Base-by-base conservation (phyloP, 2,888 invertebrate genomes). In the Parasteatoda lunata region DNA sequence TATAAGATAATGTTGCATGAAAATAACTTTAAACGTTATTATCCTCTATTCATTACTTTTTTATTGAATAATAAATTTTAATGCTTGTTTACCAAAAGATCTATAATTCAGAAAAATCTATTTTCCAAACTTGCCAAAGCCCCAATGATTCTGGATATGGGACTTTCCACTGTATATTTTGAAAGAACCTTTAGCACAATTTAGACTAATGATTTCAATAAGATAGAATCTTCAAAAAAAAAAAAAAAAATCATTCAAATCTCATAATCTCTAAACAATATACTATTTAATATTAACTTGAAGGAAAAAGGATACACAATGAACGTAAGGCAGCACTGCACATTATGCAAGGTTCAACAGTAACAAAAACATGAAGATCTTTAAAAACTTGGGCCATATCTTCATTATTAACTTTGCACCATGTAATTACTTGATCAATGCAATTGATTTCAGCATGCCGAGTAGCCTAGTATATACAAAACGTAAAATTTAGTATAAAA, bases 331-430 rank as follows among this genome's bases (percentile, higher is more conserved):
- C 93, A 9, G 91, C 92, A 5, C 93, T 95, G 93, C 99, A 99
- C 99, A 99, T 99, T 88, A 99, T 97, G 92, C 99, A 99, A 0
- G 99, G 99, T 92, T 99, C 99, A 0, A 99, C 98, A 2, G 98
- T 99, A 4, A 99, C 98, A 90, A 93, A 93, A 7, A 94, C 90
- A 89, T 94, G 93, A 73, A 96, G 93, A 89, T 86, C 45, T 49
- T 89, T 80, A 91, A 96, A 95, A 68, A 95, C 93, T 72, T 93
- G 91, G 68, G 91, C 91, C 89, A 93, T 92, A 90, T 94, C 93
- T 90, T 95, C 91, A 70, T 93, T 91, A n/a, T 81, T 78, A 47
- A 11, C 52, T 72, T 65, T 93, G 91, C 95, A 96, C 91, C 94
- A 94, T 45, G 94, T 92, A 78, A 95, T 91, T 15, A 96, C 94